Conservation (phyloP, 2,888 invertebrate genomes). For the Pecten maximus region DNA sequence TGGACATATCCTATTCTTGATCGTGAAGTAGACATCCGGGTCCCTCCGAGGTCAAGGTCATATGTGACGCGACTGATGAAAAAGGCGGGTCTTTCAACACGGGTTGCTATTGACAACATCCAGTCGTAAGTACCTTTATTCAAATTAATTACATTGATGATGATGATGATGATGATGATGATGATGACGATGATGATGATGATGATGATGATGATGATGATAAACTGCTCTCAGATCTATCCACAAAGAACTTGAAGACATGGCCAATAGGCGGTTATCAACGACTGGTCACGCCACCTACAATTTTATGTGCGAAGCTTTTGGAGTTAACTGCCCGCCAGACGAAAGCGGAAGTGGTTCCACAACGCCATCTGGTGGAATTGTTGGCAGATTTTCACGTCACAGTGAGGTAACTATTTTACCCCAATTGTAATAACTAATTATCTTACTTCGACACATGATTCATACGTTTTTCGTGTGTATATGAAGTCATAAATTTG, state of each 20-base stretch:
- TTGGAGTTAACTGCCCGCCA: background rate
- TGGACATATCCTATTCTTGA: conserved; percentile 38
- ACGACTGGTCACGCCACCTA: background rate
- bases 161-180: too few species aligned
- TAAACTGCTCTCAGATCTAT: background rate
- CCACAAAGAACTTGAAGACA: background rate
- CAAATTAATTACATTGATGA: background rate
- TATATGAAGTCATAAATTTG: too few species aligned
- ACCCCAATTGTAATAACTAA: too few species aligned
- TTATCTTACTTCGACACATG: too few species aligned
- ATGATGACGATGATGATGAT: too few species aligned
- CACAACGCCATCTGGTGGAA: background rate
- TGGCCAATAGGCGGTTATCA: background rate
- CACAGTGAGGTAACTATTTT: conserved; percentile 33
- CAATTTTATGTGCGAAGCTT: background rate
- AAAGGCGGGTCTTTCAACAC: background rate
- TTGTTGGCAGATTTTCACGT: conserved; percentile 41
- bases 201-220: background rate
- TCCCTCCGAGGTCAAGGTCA: conserved; percentile 27
- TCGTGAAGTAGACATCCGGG: conserved; percentile 40
- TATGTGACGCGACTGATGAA: conserved; percentile 16
- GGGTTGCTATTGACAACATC: background rate
- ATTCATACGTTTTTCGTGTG: too few species aligned
- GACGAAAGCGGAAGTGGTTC: background rate
- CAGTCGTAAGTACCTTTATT: background rate